phyloP scores from a whole-genome alignment of 1,140 invertebrate genomes.

The Adelges cooleyi region DNA sequence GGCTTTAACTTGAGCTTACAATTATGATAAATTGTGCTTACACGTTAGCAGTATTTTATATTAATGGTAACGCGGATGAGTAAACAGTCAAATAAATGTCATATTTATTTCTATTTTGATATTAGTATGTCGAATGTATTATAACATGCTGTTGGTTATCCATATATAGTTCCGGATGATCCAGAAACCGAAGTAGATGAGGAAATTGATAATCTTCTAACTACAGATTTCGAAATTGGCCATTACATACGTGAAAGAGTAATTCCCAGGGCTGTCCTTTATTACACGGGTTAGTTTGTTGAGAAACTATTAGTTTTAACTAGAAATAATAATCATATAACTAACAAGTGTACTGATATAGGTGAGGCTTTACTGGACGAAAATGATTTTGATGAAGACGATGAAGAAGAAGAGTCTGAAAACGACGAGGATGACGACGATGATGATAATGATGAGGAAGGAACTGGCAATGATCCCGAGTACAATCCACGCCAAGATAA shows the following conservation, averaged over 20 bases:
- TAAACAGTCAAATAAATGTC: too few species aligned
- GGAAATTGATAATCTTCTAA: constrained; percentile 62
- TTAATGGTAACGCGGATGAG: too few species aligned
- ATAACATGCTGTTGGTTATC: too few species aligned
- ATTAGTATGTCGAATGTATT: too few species aligned
- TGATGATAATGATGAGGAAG: constrained; percentile 37
- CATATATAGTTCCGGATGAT: constrained; percentile 49
- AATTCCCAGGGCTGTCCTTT: constrained; percentile 83
- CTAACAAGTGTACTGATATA: too few species aligned
- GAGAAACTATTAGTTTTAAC: too few species aligned
- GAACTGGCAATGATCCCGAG: constrained; percentile 33
- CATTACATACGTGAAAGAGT: constrained; percentile 90
- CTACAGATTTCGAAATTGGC: constrained; percentile 92
- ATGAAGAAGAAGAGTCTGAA: constrained; percentile 42
- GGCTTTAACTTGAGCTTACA: constrained; percentile 27
- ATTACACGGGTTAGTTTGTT: constrained; percentile 92
- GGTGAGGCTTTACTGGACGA: constrained; percentile 67
- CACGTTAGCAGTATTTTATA: too few species aligned
- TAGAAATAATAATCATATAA: too few species aligned
- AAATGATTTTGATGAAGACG: constrained; percentile 59
- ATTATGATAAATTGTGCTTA: too few species aligned
- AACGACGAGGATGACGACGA: constrained; percentile 38
- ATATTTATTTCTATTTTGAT: too few species aligned
- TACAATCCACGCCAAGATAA: constrained; percentile 33
- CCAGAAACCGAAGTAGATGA: constrained; percentile 57